Percentiles rank a stretch among this genome's conserved stretches.
Evolutionary conservation across 2,113 vertebrate species (phyloP).

Genomic region (Atrichornis clamosus): DNA sequence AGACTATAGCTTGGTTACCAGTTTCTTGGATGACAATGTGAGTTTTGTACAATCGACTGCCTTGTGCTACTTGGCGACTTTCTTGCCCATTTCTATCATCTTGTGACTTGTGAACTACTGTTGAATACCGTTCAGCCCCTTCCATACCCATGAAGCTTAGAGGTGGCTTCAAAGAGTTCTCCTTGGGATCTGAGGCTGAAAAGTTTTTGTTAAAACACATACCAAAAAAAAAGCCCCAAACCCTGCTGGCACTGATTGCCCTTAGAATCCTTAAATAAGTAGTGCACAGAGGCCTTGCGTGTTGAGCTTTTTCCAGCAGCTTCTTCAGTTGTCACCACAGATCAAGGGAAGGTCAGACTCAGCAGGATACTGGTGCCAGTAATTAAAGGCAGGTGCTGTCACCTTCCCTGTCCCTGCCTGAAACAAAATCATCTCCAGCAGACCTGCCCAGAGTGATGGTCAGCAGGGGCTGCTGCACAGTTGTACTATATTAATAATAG

Average conservation of each 20-base stretch:
- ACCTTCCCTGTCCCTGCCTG: not conserved
- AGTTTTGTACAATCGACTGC: not conserved
- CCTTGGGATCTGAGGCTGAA: not conserved
- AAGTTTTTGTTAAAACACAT: not conserved
- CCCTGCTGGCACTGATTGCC: not conserved
- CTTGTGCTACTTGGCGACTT: not conserved
- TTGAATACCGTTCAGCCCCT: not conserved
- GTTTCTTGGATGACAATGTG: not conserved
- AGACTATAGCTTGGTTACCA: not conserved
- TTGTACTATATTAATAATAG: not conserved
- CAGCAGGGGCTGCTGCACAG: too few relatives aligned
- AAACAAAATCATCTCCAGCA: not conserved
- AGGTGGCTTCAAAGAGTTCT: not conserved
- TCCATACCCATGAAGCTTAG: not conserved
- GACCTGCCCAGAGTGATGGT: not conserved
- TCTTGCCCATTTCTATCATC: not conserved
- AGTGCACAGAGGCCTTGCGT: accelerated
- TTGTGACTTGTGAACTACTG: accelerated
- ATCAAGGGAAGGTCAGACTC: not conserved
- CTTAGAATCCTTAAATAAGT: not conserved
- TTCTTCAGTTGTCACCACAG: not conserved
- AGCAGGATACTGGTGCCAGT: not conserved
- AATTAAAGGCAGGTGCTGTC: not conserved
- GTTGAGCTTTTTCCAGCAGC: not conserved
- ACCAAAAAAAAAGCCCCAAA: too few relatives aligned